phyloP scores from a whole-genome alignment of 2,797 vertebrate genomes.

The Hozukius guyotensis region DNA sequence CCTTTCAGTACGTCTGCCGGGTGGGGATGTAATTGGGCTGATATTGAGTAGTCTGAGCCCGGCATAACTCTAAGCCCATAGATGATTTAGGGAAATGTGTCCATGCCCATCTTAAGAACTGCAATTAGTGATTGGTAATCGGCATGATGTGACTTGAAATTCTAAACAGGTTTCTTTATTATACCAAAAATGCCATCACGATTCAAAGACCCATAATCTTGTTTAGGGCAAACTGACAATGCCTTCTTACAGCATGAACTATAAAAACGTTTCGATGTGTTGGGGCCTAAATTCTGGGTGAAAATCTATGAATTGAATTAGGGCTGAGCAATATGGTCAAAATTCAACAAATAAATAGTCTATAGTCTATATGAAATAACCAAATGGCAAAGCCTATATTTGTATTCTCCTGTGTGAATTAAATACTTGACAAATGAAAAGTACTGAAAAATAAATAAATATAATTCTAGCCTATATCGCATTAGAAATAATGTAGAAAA shows the following conservation, averaged over 20 bases:
- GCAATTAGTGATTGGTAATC: too few species aligned
- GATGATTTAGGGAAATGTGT: neutral
- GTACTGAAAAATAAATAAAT: too few species aligned
- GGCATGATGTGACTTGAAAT: too few species aligned
- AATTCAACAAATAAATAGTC: too few species aligned
- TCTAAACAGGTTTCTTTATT: accelerated
- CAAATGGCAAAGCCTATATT: too few species aligned
- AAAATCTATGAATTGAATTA: neutral
- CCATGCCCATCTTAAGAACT: too few species aligned
- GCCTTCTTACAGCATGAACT: neutral
- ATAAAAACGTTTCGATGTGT: neutral
- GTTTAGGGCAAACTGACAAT: neutral
- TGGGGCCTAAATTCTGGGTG: neutral
- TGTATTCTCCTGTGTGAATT: too few species aligned
- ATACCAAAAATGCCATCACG: too few species aligned
- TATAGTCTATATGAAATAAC: too few species aligned
- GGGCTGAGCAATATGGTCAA: too few species aligned
- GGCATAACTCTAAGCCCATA: neutral
- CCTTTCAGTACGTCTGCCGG: neutral
- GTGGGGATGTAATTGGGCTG: neutral
- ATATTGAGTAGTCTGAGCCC: neutral
- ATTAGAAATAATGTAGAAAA: too few species aligned
- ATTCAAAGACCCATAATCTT: neutral
- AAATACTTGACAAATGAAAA: too few species aligned
- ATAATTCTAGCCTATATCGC: accelerated